A percentile compares a stretch with the other conserved stretches of the same genome.
Conservation (phyloP, 2,888 invertebrate species). For the Nymphalis polychloros region DNA sequence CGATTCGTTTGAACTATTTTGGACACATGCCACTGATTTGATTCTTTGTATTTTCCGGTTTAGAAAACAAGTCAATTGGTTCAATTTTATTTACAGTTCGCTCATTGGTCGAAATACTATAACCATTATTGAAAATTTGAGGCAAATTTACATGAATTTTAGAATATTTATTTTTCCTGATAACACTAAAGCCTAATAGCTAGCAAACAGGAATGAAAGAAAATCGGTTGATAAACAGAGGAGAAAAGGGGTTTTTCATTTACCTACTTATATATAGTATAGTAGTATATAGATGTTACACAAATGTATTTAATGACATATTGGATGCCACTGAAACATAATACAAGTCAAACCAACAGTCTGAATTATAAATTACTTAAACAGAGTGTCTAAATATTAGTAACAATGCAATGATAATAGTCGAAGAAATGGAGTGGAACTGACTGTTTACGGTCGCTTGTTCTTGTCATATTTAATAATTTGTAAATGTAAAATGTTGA, state of each 20-base stretch:
- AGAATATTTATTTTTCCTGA: too few relatives aligned
- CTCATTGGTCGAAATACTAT: background rate
- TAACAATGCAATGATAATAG: background rate
- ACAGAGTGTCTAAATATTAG: background rate
- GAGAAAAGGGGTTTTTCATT: too few relatives aligned
- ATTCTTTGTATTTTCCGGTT: background rate
- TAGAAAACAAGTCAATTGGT: background rate
- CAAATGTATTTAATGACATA: too few relatives aligned
- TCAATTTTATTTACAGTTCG: background rate
- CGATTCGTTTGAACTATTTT: background rate
- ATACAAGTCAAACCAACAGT: background rate
- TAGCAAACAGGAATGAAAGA: too few relatives aligned
- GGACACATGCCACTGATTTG: background rate
- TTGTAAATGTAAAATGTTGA: background rate
- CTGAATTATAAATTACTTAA: too few relatives aligned
- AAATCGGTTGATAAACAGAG: too few relatives aligned
- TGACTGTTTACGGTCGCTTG: constrained; percentile 5
- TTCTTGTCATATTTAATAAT: constrained; percentile 11
- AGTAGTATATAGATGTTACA: too few relatives aligned
- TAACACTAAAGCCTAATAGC: too few relatives aligned
- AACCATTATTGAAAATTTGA: too few relatives aligned
- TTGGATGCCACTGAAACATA: background rate
- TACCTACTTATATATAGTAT: too few relatives aligned
- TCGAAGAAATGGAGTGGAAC: constrained; percentile 19
- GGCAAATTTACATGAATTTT: too few relatives aligned